Base-by-base conservation (phyloP, 1,140 invertebrate genomes). In the Brachionus manjavacas region DNA sequence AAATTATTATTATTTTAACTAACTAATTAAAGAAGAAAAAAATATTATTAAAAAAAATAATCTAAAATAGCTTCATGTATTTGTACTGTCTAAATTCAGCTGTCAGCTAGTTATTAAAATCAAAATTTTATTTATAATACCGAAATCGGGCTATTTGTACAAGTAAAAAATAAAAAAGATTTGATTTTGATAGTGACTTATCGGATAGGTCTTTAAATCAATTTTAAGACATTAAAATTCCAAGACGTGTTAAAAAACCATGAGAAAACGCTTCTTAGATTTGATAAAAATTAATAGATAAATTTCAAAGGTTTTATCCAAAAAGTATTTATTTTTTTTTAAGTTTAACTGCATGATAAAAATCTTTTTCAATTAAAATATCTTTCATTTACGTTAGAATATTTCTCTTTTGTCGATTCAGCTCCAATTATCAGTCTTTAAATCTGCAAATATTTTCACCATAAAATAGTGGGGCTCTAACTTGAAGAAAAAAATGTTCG, bases 331-430 rank as follows among this genome's bases (percentile, higher is more conserved):
- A 72, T 72, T 72, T 72, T 72, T 72, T 72, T 70, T 72, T 41
- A 39, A 14, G 12, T 41, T 72, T 41, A 20, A 72, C 68, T 72
- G 68, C 68, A 72, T 72, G 68, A 72, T 72, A 72, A 72, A 68
- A 72, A 72, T 72, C 68, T 72, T 72, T 72, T 72, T 72, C 68
- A 72, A 72, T 72, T 72, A 72, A 72, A 72, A 72, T 72, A 72
- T 72, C 68, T 72, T 72, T 72, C 31, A 72, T 72, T 72, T 72
- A 72, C 68, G 68, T 72, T 72, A 72, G 68, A 72, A 72, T 72
- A 41, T 72, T 72, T 41, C 3, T 41, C n/a, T 68, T 68, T 68
- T 68, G 25, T 68, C 31, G 25, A 39, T 31, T n/a, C 25, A 68
- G 25, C 25, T 16, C 8, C 41, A 72, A 72, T 72, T 72, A 72